phyloP scores from a whole-genome alignment of 37 sponge, comb jelly and placozoan species.

The Amphimedon queenslandica region DNA sequence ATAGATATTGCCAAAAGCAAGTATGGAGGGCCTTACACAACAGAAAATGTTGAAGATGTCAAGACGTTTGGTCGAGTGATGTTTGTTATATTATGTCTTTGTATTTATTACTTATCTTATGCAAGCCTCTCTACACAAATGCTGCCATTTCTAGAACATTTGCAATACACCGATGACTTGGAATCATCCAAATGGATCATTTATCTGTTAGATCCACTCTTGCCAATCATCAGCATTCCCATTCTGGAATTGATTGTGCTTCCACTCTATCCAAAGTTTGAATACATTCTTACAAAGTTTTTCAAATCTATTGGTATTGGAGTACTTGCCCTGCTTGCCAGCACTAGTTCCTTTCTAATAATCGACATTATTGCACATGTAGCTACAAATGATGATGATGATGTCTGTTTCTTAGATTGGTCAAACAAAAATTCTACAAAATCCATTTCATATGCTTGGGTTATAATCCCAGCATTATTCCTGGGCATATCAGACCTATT shows the following conservation, averaged over 20 bases:
- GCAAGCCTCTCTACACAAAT: not conserved
- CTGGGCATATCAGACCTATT: conserved; percentile 12
- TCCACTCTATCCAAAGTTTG: conserved; percentile 1
- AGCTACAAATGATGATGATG: not conserved
- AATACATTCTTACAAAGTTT: not conserved
- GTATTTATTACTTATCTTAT: conserved; percentile 4
- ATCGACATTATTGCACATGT: not conserved
- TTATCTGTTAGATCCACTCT: not conserved
- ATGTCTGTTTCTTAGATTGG: conserved; percentile 2
- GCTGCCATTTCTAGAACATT: not conserved
- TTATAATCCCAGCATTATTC: conserved; percentile 4
- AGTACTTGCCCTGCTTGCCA: not conserved
- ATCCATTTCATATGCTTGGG: not conserved
- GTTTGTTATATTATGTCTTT: not conserved
- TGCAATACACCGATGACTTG: not conserved
- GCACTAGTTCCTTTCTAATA: not conserved
- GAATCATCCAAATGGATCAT: not conserved
- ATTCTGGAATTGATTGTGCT: not conserved
- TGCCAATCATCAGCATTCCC: not conserved
- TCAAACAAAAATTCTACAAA: not conserved
- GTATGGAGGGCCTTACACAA: conserved; percentile 26
- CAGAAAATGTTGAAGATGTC: conserved; percentile 25
- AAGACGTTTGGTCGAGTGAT: conserved; percentile 15
- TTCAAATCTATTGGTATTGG: conserved; percentile 14
- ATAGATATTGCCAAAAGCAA: conserved; percentile 25